Conservation (phyloP, 1,140 invertebrate species). For the Diorhabda elongata region DNA sequence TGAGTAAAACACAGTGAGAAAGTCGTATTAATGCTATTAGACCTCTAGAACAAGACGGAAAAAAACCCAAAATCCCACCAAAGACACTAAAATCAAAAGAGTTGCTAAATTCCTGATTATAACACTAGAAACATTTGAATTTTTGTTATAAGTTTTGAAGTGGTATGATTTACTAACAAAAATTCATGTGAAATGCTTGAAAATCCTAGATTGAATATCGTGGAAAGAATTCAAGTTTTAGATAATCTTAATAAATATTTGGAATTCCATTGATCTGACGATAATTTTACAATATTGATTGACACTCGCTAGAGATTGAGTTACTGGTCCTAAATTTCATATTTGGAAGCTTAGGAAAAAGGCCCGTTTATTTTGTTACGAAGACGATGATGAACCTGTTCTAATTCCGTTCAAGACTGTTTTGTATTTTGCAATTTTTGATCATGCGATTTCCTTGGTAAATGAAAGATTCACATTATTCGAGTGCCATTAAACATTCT, state of each 20-base stretch:
- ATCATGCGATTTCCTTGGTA: too few species aligned
- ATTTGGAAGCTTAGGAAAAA: too few species aligned
- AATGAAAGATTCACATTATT: too few species aligned
- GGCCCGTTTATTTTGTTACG: too few species aligned
- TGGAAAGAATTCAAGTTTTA: not conserved
- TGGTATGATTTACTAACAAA: not conserved
- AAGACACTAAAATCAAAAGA: not conserved
- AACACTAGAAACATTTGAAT: not conserved
- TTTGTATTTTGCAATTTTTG: too few species aligned
- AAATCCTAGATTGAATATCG: not conserved
- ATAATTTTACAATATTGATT: too few species aligned
- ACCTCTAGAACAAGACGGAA: too few species aligned
- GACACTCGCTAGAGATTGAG: too few species aligned
- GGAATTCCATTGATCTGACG: not conserved
- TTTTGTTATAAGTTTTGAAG: not conserved
- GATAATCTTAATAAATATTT: constrained; percentile 1
- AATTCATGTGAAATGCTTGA: not conserved
- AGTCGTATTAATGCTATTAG: not conserved
- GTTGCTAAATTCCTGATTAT: not conserved
- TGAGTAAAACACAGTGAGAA: not conserved
- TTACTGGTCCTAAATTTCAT: too few species aligned
- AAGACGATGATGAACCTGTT: too few species aligned
- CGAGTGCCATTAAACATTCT: too few species aligned
- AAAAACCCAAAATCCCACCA: not conserved
- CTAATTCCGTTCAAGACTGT: too few species aligned